phyloP scores from a whole-genome alignment of 2,888 invertebrate species.

The Euplexia lucipara region DNA sequence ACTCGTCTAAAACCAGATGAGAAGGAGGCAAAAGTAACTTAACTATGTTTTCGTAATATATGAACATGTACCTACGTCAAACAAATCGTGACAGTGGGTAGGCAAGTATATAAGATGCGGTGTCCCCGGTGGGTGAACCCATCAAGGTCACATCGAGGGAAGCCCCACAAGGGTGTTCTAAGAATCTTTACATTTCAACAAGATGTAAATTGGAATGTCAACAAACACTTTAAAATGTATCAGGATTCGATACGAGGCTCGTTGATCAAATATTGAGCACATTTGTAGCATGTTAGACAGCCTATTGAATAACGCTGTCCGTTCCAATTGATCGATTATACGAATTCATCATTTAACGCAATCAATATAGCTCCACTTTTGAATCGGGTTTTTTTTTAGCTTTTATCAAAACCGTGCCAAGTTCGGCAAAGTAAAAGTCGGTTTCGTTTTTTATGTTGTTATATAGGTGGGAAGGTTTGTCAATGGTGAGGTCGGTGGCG shows the following conservation, averaged over 20 bases:
- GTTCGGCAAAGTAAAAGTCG: conserved; percentile 50
- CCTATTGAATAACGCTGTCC: conserved; percentile 44
- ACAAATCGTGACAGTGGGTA: conserved; percentile 75
- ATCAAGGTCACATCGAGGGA: conserved; percentile 81
- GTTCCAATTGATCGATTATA: conserved; percentile 53
- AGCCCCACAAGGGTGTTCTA: conserved; percentile 77
- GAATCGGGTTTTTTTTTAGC: conserved; percentile 31
- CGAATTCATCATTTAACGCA: conserved; percentile 53
- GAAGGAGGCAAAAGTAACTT: conserved; percentile 58
- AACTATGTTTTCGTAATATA: conserved; percentile 42
- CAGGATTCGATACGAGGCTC: conserved; percentile 25
- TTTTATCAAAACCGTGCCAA: conserved; percentile 45
- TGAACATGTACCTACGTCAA: conserved; percentile 63
- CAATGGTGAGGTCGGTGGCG: conserved; percentile 71
- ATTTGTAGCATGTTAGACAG: conserved; percentile 37
- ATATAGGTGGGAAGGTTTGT: conserved; percentile 58
- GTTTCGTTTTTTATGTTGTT: conserved; percentile 55
- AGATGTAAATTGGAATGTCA: conserved; percentile 63
- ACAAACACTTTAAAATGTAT: conserved; percentile 39
- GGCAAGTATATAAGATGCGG: conserved; percentile 77
- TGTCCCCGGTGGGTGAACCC: conserved; percentile 79
- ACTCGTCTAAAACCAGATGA: conserved; percentile 59
- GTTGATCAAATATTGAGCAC: conserved; percentile 39
- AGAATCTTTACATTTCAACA: conserved; percentile 74
- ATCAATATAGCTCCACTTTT: conserved; percentile 42